Evolutionary conservation across 2,888 invertebrate genomes (phyloP).

Genomic region (Tiliacea aurago): DNA sequence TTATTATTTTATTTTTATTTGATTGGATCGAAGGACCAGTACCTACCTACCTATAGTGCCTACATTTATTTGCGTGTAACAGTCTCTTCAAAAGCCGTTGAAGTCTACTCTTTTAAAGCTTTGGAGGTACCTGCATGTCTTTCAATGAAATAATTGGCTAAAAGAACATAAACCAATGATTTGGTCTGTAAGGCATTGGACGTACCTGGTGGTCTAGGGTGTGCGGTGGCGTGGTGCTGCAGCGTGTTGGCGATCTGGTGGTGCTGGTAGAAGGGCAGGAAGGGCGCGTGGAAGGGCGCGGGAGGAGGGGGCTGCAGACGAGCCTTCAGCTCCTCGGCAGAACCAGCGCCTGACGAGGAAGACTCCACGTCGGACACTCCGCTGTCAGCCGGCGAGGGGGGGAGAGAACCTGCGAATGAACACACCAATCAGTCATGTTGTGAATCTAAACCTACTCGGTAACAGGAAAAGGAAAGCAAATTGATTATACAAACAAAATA

Average conservation of each 20-base stretch:
- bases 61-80: background rate
- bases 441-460: background rate
- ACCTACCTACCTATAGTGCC: background rate
- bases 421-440: conserved; percentile 18
- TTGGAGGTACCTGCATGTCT: conserved; percentile 21
- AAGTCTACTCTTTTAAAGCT: background rate
- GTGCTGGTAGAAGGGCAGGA: conserved; percentile 93
- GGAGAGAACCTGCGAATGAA: conserved; percentile 94
- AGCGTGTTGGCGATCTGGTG: conserved; percentile 88
- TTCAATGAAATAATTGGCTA: background rate
- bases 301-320: conserved; percentile 94
- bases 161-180: background rate
- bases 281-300: conserved; percentile 89
- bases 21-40: background rate
- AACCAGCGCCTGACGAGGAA: conserved; percentile 95
- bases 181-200: conserved; percentile 30
- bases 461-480: background rate
- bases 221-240: conserved; percentile 89
- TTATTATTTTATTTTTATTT: conserved; percentile 26
- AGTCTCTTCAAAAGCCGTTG: background rate
- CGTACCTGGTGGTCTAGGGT: conserved; percentile 86
- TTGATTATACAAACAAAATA: background rate
- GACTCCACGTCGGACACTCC: conserved; percentile 99
- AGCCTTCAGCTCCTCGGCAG: conserved; percentile 96
- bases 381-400: conserved; percentile 99